Evolutionary conservation across 2,113 vertebrate species (phyloP), one percentile per base, ranked within the genome.

Genomic region (Gallinago undulata): DNA sequence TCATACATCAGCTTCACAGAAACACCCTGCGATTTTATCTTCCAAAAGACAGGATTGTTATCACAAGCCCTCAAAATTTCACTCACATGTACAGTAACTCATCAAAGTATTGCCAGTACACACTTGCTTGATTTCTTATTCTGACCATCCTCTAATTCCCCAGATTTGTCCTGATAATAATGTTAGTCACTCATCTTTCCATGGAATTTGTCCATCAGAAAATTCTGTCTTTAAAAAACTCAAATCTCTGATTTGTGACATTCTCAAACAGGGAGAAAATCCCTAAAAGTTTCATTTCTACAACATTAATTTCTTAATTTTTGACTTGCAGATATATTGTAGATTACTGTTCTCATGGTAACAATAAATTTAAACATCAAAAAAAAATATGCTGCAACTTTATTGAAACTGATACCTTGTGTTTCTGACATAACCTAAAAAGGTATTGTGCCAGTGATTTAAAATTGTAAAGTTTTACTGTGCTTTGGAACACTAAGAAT

Each of bases 301-400:
- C 33, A 19, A 50, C 19, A 31, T 87, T 79, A 53, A 79, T 75
- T 60, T 94, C 62, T 84, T 88, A 16, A 30, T 90, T 94, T 94
- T 87, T 95, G 76, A 94, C 80, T 80, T 73, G 69, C 51, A 89
- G 91, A 53, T 94, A 75, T 78, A 62, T 45, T 81, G 69, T n/a
- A 94, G 69, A 79, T 93, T 89, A 72, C 48, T 87, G 30, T 76
- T 89, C 91, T 95, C 57, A 41, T 41, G 55, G 45, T 84, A 89
- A 50, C 68, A 94, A 89, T 93, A 94, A 93, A 95, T 96, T 69
- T 67, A 94, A 91, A 91, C 56, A 89, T 84, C 69, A 92, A 91
- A 96, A 90, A 39, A 83, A 87, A 95, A 92, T 22, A 92, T 22
- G 66, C 35, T 91, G 37, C 45, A 92, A 89, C 48, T 62, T 92